Evolutionary conservation across 2,888 invertebrate species (phyloP).

Genomic region (Epistrophe grossulariae): DNA sequence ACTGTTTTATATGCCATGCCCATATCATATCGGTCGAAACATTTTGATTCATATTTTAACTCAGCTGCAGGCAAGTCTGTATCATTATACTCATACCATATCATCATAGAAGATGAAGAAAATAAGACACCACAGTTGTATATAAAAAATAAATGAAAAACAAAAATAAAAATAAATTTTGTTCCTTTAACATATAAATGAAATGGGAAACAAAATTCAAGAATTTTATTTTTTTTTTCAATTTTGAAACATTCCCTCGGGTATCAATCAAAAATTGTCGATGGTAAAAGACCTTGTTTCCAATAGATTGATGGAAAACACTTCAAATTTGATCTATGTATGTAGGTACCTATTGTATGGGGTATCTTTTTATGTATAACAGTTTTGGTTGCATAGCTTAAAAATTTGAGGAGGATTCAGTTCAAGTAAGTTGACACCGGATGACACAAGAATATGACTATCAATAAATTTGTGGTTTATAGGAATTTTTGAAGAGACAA

Average conservation of each 20-base stretch:
- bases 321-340: too few relatives aligned
- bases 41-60: not conserved
- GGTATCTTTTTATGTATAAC: not conserved
- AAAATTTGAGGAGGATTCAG: not conserved
- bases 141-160: too few relatives aligned
- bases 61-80: not conserved
- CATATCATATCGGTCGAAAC: not conserved
- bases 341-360: too few relatives aligned
- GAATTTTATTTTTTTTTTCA: not conserved
- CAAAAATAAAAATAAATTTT: not conserved
- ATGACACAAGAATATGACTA: not conserved
- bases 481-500: too few relatives aligned
- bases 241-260: not conserved
- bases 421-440: not conserved
- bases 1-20: not conserved
- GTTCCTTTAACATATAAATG: not conserved
- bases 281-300: not conserved
- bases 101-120: not conserved
- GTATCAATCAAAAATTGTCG: constrained; percentile 3
- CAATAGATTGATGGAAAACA: not conserved
- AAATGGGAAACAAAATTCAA: not conserved
- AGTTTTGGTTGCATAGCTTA: not conserved
- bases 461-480: not conserved
- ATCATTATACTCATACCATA: not conserved
- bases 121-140: not conserved